A percentile compares a stretch with the other conserved stretches of the same genome.
Conservation (phyloP, 2,888 invertebrate genomes). For the Polyploca ridens region DNA sequence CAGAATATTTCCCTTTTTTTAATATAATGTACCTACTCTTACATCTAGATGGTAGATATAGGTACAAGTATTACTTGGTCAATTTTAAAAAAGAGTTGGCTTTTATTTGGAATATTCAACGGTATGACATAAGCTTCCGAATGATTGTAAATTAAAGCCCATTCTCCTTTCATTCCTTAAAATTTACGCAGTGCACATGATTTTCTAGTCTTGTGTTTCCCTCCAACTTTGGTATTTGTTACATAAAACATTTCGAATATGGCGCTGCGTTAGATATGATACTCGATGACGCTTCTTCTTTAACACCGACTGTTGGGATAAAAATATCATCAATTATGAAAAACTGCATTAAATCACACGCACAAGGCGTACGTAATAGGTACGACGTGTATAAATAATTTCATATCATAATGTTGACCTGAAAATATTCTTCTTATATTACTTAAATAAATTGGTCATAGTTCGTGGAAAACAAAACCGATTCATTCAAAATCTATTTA, state of each 20-base stretch:
- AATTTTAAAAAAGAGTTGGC: neutral
- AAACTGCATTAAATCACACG: conserved; percentile 17
- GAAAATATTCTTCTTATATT: too few species aligned
- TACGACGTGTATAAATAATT: too few species aligned
- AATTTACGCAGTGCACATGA: conserved; percentile 22
- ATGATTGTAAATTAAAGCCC: conserved; percentile 3
- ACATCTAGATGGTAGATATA: too few species aligned
- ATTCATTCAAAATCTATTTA: neutral
- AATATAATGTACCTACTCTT: too few species aligned
- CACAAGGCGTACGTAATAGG: conserved; percentile 3
- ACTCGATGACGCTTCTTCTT: conserved; percentile 68
- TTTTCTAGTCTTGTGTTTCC: conserved; percentile 44
- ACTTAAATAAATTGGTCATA: too few species aligned
- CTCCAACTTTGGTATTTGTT: conserved; percentile 48
- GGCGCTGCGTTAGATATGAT: conserved; percentile 66
- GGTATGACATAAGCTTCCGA: too few species aligned
- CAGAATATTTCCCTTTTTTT: too few species aligned
- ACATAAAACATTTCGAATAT: conserved; percentile 79
- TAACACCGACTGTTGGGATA: conserved; percentile 66
- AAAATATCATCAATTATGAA: conserved; percentile 22
- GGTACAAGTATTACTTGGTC: too few species aligned
- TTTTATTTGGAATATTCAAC: neutral
- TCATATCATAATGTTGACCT: too few species aligned
- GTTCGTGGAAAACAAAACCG: too few species aligned
- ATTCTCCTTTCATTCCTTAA: conserved; percentile 19